These are phyloP conservation scores for Saccostrea glomerata DNA, from an alignment of 1,140 invertebrate species.

Conservation along the genomic window DNA sequence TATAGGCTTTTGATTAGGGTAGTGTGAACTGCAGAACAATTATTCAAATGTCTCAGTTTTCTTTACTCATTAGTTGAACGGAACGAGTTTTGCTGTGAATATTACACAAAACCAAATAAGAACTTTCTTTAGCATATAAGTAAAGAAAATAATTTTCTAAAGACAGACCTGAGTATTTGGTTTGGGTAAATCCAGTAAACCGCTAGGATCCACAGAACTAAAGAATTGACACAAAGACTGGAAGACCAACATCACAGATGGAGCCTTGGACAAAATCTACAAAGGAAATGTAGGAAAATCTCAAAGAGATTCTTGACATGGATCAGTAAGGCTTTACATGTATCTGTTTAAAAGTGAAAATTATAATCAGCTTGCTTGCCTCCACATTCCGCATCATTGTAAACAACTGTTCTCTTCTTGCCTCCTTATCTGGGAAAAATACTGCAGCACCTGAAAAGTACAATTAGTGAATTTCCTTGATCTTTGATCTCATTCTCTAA, in stretches of 20 bases:
- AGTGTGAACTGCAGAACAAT: no score
- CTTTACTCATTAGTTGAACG: no score
- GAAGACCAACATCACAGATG: conserved; percentile 76
- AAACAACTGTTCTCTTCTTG: conserved; percentile 75
- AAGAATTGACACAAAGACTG: conserved; percentile 79
- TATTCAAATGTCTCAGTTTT: no score
- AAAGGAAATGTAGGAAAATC: conserved; percentile 48
- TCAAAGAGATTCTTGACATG: background rate
- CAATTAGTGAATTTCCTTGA: background rate
- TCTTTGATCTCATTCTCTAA: background rate
- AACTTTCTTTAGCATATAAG: no score
- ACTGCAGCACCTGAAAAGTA: conserved; percentile 73
- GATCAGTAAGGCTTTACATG: no score
- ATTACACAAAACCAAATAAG: no score
- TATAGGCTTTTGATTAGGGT: no score
- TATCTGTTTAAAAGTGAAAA: background rate
- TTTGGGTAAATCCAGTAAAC: conserved; percentile 74
- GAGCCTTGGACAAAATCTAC: conserved; percentile 70
- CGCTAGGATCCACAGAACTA: conserved; percentile 76
- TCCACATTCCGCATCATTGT: conserved; percentile 75
- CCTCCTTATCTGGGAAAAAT: conserved; percentile 78
- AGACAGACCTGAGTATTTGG: conserved; percentile 11
- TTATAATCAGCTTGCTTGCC: conserved; percentile 58
- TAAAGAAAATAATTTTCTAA: background rate
- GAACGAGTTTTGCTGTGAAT: no score